phyloP scores from a whole-genome alignment of 1,140 invertebrate species.

The Wiebesia pumilae region DNA sequence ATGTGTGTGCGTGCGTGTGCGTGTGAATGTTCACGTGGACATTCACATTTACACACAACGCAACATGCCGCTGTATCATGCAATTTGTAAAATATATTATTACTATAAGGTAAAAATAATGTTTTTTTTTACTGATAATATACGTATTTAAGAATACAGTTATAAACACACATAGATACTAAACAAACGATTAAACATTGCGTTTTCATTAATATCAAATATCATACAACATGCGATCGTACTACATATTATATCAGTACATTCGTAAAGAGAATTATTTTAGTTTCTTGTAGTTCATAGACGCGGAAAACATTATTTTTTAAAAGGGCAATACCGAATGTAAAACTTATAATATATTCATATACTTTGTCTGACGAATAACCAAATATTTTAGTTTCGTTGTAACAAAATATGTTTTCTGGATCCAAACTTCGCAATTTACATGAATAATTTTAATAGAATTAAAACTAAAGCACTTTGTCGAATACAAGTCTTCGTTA shows the following conservation, averaged over 20 bases:
- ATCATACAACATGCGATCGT: constrained; percentile 28
- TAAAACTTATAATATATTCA: too few relatives aligned
- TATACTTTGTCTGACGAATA: background rate
- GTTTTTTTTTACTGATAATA: background rate
- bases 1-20: background rate
- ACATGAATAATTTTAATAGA: background rate
- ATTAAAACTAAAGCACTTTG: background rate
- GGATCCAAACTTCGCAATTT: background rate
- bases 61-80: constrained; percentile 62
- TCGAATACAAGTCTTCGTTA: background rate
- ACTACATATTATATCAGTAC: background rate
- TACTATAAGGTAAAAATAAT: background rate
- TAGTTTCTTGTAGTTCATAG: background rate
- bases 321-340: background rate
- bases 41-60: constrained; percentile 61
- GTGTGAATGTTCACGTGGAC: too few relatives aligned
- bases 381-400: background rate
- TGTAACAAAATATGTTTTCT: background rate
- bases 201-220: background rate
- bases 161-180: background rate
- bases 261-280: background rate
- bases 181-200: constrained; percentile 9
- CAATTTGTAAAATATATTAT: constrained; percentile 55
- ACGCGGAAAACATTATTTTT: constrained; percentile 29
- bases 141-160: background rate